Percentiles rank a stretch among this genome's conserved stretches.
phyloP scores from a whole-genome alignment of 2,888 invertebrate species.

The Tridacna crocea region DNA sequence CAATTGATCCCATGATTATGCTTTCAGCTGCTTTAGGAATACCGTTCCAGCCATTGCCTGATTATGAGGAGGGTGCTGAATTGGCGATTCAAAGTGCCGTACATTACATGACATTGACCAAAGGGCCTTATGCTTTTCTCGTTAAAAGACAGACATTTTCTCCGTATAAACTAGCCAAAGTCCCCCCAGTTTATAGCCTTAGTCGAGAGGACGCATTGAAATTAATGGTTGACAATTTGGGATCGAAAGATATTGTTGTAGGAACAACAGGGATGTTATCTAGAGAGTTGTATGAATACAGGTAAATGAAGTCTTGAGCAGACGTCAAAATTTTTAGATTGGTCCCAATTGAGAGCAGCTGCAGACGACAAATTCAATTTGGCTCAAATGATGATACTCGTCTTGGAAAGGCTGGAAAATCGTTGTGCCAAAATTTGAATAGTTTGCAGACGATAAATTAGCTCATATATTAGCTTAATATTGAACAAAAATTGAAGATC shows the following conservation, averaged over 20 bases:
- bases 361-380: too few species aligned
- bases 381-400: too few species aligned
- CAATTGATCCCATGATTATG: background rate
- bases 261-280: slow-evolving; percentile 85
- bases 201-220: slow-evolving; percentile 83
- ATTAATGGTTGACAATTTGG: slow-evolving; percentile 79
- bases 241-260: slow-evolving; percentile 83
- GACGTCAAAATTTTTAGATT: too few species aligned
- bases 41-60: slow-evolving; percentile 83
- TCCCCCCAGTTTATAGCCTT: slow-evolving; percentile 69
- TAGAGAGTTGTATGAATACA: slow-evolving; percentile 84
- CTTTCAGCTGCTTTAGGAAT: slow-evolving; percentile 75
- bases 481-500: too few species aligned
- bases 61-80: slow-evolving; percentile 84
- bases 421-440: too few species aligned
- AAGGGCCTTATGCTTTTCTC: slow-evolving; percentile 84
- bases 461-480: too few species aligned
- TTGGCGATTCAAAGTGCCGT: slow-evolving; percentile 83
- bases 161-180: slow-evolving; percentile 79
- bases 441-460: too few species aligned
- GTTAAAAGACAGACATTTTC: slow-evolving; percentile 85
- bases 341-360: too few species aligned
- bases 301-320: slow-evolving; percentile 51
- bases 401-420: too few species aligned
- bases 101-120: slow-evolving; percentile 83